Evolutionary conservation across 2,888 invertebrate species (phyloP).

Genomic region (Drosophila sordidula): DNA sequence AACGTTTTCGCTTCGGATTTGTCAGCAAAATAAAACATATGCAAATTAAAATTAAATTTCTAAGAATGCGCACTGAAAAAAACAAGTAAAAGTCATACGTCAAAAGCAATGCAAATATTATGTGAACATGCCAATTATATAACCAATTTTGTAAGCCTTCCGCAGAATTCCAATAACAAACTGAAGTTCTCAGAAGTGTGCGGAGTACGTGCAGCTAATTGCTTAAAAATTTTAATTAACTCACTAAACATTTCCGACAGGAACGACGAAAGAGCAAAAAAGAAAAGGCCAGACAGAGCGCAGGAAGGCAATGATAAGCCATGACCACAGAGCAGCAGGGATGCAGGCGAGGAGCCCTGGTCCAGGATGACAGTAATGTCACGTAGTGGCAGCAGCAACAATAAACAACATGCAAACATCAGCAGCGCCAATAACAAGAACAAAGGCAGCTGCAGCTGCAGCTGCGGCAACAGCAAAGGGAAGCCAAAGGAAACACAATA

Average conservation of each 20-base stretch:
- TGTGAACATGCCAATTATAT: slow-evolving; percentile 15
- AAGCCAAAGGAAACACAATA: slow-evolving; percentile 50
- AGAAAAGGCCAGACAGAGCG: slow-evolving; percentile 19
- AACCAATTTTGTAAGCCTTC: slow-evolving; percentile 3
- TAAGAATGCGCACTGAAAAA: background rate
- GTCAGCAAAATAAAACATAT: slow-evolving; percentile 32
- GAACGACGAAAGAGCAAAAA: slow-evolving; percentile 9
- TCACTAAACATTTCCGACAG: slow-evolving; percentile 39
- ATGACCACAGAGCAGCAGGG: slow-evolving; percentile 35
- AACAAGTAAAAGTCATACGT: slow-evolving; percentile 7
- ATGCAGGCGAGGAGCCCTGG: slow-evolving; percentile 9
- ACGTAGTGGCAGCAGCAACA: slow-evolving; percentile 55
- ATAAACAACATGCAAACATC: slow-evolving; percentile 66
- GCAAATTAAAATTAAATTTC: slow-evolving; percentile 22
- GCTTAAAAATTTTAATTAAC: slow-evolving; percentile 47
- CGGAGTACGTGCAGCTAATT: slow-evolving; percentile 36
- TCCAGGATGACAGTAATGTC: slow-evolving; percentile 49
- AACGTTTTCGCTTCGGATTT: slow-evolving; percentile 32
- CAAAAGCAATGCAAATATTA: slow-evolving; percentile 17
- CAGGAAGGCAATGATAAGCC: slow-evolving; percentile 35
- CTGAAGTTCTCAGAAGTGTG: background rate
- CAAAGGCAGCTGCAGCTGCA: slow-evolving; percentile 18
- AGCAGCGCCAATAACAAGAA: slow-evolving; percentile 13
- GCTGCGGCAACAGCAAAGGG: slow-evolving; percentile 27
- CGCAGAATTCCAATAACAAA: background rate